Evolutionary conservation across 2,113 vertebrate genomes (phyloP).

Genomic region (Bungarus multicinctus): DNA sequence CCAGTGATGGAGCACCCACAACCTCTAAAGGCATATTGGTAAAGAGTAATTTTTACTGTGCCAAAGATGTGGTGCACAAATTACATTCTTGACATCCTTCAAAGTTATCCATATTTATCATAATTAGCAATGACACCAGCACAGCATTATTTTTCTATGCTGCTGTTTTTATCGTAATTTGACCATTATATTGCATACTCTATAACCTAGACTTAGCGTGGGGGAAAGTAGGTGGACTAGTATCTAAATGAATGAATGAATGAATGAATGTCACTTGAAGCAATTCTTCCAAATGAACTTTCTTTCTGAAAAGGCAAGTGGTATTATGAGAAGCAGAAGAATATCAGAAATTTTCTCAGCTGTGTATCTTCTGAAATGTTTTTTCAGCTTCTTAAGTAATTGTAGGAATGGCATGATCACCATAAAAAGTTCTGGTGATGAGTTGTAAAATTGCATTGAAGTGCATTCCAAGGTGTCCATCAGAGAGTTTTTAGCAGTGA

Average conservation of each 20-base stretch:
- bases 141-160: neutral
- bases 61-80: neutral
- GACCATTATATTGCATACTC: neutral
- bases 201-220: neutral
- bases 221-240: neutral
- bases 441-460: neutral
- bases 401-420: fast-evolving
- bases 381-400: neutral
- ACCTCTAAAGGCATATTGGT: neutral
- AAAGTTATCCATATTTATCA: neutral
- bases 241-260: neutral
- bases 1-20: neutral
- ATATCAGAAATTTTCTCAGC: neutral
- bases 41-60: neutral
- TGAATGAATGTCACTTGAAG: too few relatives aligned
- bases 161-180: neutral
- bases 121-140: neutral
- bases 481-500: neutral
- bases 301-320: neutral
- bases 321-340: neutral
- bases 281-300: neutral
- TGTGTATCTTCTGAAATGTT: neutral
- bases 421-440: neutral
- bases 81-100: neutral
- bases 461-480: neutral